phyloP scores from a whole-genome alignment of 1,140 invertebrate species.

The Pemphigus obesinymphae region DNA sequence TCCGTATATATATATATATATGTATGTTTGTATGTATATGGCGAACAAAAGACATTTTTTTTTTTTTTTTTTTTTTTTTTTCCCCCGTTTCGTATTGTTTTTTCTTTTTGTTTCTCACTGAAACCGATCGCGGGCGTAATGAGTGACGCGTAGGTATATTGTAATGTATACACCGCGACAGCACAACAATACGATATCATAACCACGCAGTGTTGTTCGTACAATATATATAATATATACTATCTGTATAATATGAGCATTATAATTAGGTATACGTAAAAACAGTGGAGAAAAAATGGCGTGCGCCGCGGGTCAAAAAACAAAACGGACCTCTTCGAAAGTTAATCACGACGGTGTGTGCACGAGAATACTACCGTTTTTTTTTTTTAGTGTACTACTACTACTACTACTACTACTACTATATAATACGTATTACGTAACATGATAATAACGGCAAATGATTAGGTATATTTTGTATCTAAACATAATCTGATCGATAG shows the following conservation, averaged over 20 bases:
- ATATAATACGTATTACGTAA: too few relatives aligned
- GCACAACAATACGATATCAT: background rate
- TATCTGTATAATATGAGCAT: background rate
- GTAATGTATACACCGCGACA: background rate
- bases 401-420: too few relatives aligned
- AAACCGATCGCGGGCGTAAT: background rate
- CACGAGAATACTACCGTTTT: background rate
- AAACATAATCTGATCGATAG: too few relatives aligned
- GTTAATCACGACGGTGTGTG: background rate
- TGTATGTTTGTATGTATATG: background rate
- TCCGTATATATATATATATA: too few relatives aligned
- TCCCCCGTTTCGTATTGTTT: constrained; percentile 15
- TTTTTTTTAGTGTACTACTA: too few relatives aligned
- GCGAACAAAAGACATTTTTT: background rate
- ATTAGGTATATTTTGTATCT: too few relatives aligned
- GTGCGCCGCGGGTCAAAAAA: background rate
- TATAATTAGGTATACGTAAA: constrained; percentile 16
- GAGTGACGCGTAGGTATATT: background rate
- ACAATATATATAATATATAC: background rate
- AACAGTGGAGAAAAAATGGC: constrained; percentile 10
- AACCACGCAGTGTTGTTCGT: background rate
- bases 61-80: background rate
- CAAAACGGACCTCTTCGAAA: background rate
- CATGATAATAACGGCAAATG: too few relatives aligned
- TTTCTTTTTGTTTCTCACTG: background rate